Conservation (phyloP, 2,888 invertebrate species). For the Trachelus tabidus region DNA sequence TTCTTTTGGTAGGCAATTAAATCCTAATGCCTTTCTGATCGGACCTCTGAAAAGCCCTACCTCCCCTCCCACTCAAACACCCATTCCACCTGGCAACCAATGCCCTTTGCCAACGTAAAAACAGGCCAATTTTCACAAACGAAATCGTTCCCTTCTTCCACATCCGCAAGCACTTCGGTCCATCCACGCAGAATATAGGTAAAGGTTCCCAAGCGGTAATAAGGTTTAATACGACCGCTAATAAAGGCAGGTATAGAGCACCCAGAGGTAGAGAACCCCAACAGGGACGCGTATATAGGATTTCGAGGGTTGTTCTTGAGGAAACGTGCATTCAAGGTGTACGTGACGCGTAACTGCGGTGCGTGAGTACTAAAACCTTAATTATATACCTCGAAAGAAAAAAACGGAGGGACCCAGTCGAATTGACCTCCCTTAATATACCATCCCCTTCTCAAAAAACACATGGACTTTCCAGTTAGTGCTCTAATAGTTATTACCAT, state of each 20-base stretch:
- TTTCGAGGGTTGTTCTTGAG: slow-evolving; percentile 1
- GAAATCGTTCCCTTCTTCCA: neutral
- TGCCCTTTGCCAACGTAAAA: neutral
- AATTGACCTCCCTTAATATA: neutral
- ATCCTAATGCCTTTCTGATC: slow-evolving; percentile 1
- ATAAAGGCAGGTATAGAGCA: neutral
- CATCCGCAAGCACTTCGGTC: neutral
- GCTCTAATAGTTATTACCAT: neutral
- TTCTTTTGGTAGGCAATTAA: slow-evolving; percentile 1
- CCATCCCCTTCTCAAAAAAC: neutral
- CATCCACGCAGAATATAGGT: neutral
- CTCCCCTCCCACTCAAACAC: neutral
- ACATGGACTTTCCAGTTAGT: neutral
- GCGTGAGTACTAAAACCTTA: slow-evolving; percentile 1
- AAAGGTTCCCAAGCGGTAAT: slow-evolving; percentile 3
- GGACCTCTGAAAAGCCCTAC: neutral
- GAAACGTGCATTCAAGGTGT: neutral
- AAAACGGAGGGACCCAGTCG: neutral
- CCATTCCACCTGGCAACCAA: neutral
- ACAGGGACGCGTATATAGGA: neutral
- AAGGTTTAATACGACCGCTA: slow-evolving; percentile 7
- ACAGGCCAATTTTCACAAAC: neutral
- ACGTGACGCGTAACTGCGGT: slow-evolving; percentile 5
- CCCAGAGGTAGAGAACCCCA: neutral
- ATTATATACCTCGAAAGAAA: neutral